Evolutionary conservation across 2,888 invertebrate genomes (phyloP).

Genomic region (Drosophila trichaetosa): DNA sequence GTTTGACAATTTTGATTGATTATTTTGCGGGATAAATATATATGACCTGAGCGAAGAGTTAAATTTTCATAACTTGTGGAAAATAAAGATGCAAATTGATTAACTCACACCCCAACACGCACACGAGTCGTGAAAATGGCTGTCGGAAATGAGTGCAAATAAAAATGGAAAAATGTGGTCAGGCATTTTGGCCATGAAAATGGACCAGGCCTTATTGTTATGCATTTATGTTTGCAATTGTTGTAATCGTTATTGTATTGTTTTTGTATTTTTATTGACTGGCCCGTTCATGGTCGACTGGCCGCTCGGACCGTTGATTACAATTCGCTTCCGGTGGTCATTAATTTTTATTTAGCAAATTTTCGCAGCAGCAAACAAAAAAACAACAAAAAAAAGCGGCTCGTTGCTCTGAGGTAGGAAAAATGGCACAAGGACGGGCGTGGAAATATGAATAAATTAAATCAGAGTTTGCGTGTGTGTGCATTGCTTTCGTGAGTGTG

Average conservation of each 20-base stretch:
- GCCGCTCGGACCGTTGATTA: conserved; percentile 68
- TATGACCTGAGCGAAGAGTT: conserved; percentile 16
- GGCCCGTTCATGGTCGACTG: conserved; percentile 37
- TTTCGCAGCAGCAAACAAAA: conserved; percentile 44
- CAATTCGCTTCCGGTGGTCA: conserved; percentile 78
- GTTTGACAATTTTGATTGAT: conserved; percentile 65
- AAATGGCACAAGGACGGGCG: conserved; percentile 59
- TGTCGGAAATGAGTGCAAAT: conserved; percentile 53
- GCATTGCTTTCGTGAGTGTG: not conserved
- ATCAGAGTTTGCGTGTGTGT: conserved; percentile 15
- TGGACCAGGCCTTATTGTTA: conserved; percentile 34
- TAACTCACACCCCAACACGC: conserved; percentile 41
- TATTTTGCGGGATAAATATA: conserved; percentile 32
- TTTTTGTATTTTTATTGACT: conserved; percentile 49
- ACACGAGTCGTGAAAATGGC: conserved; percentile 31
- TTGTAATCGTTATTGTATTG: conserved; percentile 40
- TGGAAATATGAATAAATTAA: conserved; percentile 72
- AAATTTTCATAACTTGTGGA: conserved; percentile 40
- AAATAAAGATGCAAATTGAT: conserved; percentile 63
- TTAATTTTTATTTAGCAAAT: conserved; percentile 80
- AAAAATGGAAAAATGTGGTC: conserved; percentile 17
- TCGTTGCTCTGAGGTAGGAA: conserved; percentile 56
- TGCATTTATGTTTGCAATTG: conserved; percentile 45
- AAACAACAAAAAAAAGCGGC: conserved; percentile 21
- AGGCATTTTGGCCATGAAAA: conserved; percentile 44